Conservation (phyloP, 2,113 vertebrate genomes). For the Pituophis catenifer region DNA sequence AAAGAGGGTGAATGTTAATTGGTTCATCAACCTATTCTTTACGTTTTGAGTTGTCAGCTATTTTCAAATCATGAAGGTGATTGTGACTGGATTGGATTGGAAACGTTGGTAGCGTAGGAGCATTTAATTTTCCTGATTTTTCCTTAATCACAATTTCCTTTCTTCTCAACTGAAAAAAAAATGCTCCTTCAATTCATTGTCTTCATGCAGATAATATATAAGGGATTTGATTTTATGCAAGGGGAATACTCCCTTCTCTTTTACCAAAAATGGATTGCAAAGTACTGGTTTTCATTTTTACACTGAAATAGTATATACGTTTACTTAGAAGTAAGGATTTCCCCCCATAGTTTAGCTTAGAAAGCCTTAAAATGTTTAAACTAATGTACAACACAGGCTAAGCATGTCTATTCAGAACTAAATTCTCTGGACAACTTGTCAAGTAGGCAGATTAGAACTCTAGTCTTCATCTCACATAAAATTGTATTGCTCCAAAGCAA, state of each 20-base stretch:
- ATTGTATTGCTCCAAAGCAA: neutral
- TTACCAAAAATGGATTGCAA: neutral
- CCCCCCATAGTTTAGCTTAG: neutral
- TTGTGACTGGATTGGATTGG: neutral
- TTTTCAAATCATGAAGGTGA: neutral
- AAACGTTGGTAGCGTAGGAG: neutral
- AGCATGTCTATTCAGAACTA: neutral
- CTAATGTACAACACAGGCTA: neutral
- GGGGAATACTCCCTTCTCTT: neutral
- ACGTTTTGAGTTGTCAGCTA: neutral
- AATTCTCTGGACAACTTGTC: neutral
- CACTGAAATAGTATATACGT: neutral
- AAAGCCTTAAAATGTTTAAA: neutral
- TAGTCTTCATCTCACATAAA: neutral
- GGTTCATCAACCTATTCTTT: neutral
- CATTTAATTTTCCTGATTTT: neutral
- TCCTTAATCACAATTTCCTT: neutral
- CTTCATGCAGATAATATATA: neutral
- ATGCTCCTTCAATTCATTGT: neutral
- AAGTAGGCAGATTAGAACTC: neutral
- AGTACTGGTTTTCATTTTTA: neutral
- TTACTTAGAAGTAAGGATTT: neutral
- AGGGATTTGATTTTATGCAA: neutral
- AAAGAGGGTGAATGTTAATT: neutral
- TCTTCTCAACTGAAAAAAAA: neutral